These are phyloP conservation scores for Heliconius aoede DNA, from an alignment of 2,888 invertebrate genomes.

Conservation along the genomic window DNA sequence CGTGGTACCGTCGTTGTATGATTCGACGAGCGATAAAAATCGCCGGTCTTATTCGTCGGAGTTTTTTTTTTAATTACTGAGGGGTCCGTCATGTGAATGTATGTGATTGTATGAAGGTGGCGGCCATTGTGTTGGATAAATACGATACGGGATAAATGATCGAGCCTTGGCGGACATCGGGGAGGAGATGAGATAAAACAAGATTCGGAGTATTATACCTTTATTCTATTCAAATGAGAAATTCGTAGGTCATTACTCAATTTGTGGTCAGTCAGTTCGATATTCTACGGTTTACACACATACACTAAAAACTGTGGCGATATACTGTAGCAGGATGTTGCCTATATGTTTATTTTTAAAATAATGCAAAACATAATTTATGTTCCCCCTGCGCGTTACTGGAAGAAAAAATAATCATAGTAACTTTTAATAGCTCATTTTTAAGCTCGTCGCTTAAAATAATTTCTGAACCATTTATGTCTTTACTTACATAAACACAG, in stretches of 20 bases:
- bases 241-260: constrained; percentile 51
- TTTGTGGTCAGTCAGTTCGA: constrained; percentile 33
- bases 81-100: constrained; percentile 78
- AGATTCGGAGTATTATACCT: constrained; percentile 55
- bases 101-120: constrained; percentile 64
- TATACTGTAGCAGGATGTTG: background rate
- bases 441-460: too few relatives aligned
- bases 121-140: constrained; percentile 78
- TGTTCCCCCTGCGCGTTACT: too few relatives aligned
- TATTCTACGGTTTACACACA: background rate
- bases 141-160: constrained; percentile 75
- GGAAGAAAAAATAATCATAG: too few relatives aligned
- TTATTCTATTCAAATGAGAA: constrained; percentile 57
- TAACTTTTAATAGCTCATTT: too few relatives aligned
- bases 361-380: background rate
- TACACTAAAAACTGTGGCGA: background rate
- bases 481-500: too few relatives aligned
- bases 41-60: constrained; percentile 82
- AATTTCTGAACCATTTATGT: too few relatives aligned
- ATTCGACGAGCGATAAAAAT: constrained; percentile 83
- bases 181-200: constrained; percentile 60
- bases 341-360: background rate
- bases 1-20: constrained; percentile 72
- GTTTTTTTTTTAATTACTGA: constrained; percentile 81
- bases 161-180: constrained; percentile 65